These are phyloP conservation scores for Palythoa heliodiscus DNA, from an alignment of 92 coral and sea anemone species.

Conservation along the genomic window DNA sequence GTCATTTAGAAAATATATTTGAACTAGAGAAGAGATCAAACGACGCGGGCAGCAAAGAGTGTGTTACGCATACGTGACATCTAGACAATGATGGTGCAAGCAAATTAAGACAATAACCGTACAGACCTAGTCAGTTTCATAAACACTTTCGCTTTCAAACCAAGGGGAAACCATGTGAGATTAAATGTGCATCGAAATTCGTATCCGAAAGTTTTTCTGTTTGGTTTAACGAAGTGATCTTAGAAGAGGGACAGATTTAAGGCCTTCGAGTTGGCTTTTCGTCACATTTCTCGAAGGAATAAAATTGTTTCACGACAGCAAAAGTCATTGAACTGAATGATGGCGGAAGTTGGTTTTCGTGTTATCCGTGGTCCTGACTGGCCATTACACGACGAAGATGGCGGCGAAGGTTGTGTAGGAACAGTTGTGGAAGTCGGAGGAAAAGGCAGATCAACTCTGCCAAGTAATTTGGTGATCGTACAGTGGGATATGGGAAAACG, in stretches of 20 bases:
- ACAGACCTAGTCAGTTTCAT: neutral
- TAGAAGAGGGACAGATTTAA: neutral
- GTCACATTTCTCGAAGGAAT: neutral
- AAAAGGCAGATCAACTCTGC: constrained; percentile 1
- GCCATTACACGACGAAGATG: constrained; percentile 27
- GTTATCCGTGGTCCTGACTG: constrained; percentile 51
- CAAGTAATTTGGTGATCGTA: constrained; percentile 38
- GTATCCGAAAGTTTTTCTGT: neutral
- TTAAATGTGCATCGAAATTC: neutral
- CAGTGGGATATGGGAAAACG: constrained; percentile 54
- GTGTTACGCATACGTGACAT: neutral
- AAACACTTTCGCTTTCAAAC: neutral
- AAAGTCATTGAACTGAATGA: neutral
- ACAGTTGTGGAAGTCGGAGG: constrained; percentile 50
- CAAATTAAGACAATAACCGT: neutral
- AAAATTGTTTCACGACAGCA: neutral
- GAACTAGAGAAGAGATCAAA: neutral
- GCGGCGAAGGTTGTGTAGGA: constrained; percentile 47
- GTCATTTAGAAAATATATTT: neutral
- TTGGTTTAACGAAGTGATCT: neutral
- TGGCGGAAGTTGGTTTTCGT: constrained; percentile 46
- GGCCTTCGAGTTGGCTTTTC: neutral
- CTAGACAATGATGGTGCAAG: neutral
- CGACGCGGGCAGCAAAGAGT: neutral
- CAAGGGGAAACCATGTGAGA: neutral